Evolutionary conservation across 2,113 vertebrate genomes (phyloP).

Genomic region (Motacilla tschutschensis): DNA sequence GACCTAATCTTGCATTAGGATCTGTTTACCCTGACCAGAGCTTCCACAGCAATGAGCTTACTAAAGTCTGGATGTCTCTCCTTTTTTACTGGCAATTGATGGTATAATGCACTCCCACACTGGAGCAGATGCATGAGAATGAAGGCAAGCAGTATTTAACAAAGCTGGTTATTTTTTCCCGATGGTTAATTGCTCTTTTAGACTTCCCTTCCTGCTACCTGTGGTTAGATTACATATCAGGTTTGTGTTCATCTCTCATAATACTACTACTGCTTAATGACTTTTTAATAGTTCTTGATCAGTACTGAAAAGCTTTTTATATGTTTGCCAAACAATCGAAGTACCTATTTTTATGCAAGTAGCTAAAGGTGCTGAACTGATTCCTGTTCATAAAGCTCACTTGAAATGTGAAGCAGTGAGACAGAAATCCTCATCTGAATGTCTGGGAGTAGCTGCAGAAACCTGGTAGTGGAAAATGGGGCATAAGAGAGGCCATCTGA

Average conservation of each 20-base stretch:
- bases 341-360: background rate
- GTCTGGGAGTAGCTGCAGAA: background rate
- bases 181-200: background rate
- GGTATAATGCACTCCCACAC: background rate
- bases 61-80: background rate
- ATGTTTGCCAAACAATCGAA: background rate
- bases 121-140: background rate
- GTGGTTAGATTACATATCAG: background rate
- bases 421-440: background rate
- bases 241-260: background rate
- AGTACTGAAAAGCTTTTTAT: background rate
- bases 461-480: background rate
- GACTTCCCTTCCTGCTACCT: background rate
- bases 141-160: background rate
- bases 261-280: background rate
- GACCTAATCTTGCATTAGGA: background rate
- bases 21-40: background rate
- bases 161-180: conserved; percentile 25
- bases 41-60: background rate
- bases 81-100: background rate
- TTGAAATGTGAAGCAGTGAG: background rate
- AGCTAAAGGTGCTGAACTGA: background rate
- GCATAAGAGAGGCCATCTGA: background rate
- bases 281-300: background rate
- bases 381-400: background rate